Evolutionary conservation across 2,888 invertebrate species (phyloP), one percentile per base, ranked within the genome.

Genomic region (Pristionchus entomophagus): DNA sequence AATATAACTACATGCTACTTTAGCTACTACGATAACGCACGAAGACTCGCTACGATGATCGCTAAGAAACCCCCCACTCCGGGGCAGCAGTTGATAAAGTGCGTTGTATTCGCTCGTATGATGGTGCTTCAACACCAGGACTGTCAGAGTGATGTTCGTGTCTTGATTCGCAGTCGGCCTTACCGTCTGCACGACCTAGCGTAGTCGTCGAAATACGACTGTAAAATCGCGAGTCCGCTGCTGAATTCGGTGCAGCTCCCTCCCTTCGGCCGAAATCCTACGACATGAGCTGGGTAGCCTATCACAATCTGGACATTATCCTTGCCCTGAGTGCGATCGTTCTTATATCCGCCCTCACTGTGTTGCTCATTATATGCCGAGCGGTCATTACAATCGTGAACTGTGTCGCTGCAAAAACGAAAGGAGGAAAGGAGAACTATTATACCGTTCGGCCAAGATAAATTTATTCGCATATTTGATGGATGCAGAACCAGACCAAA

Each of bases 221-320:
- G n/a, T n/a, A 3, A 8, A 38, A 14, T 19, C 0, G 86, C 4
- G 88, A 87, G 49, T 88, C 87, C 73, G 88, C 87, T 4, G 88
- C 87, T 6, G 77, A 77, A 86, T 88, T 81, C 35, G 80, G 80
- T 35, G 35, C 80, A 29, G 51, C 80, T 2, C 53, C 80, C 2
- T 51, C 80, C 10, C 80, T 81, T n/a, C 38, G 80, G 35, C 80
- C 80, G 6, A n/a, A 35, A 17, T 81, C 80, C 0, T 22, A 51
- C 35, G 80, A 81, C 41, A 81, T 81, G 80, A 81, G 3, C 80
- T 51, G 22, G 12, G n/a, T 81, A 12, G 80, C 0, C 1, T 81
- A 81, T 19, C 29, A 53, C 80, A 81, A 81, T 53, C 32, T 81
- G 12, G 80, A 81, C 53, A 69, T 69, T 14, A 69, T 69, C 10